A percentile compares a stretch with the other conserved stretches of the same genome.
Evolutionary conservation across 2,113 vertebrate genomes (phyloP).

Genomic region (Phrynosoma blainvillii): DNA sequence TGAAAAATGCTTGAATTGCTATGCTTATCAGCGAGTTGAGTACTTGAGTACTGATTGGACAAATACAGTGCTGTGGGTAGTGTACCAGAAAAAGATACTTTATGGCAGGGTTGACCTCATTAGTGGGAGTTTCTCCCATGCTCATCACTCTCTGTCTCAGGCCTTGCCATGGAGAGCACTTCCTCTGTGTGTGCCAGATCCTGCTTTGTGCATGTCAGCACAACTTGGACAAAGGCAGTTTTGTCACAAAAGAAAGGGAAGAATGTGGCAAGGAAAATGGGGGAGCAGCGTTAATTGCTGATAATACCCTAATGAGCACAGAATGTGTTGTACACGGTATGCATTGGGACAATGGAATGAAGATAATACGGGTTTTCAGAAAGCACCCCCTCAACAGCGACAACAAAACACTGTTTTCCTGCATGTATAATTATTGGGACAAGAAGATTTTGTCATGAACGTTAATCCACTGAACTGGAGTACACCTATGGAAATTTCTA

Average conservation of each 20-base stretch:
- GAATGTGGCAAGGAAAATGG: slow-evolving; percentile 40
- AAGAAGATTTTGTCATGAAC: slow-evolving; percentile 23
- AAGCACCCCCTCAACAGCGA: too few species aligned
- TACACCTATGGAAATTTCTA: background rate
- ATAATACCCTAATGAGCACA: slow-evolving; percentile 38
- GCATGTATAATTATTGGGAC: rapidly evolving
- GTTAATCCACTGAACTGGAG: slow-evolving; percentile 19
- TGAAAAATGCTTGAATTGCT: background rate
- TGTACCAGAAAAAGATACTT: slow-evolving; percentile 8
- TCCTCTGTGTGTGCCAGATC: background rate
- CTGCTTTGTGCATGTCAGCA: background rate
- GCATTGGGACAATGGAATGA: slow-evolving; percentile 30
- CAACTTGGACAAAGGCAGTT: slow-evolving; percentile 51
- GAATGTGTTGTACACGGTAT: slow-evolving; percentile 36
- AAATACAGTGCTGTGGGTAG: background rate
- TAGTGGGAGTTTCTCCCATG: slow-evolving; percentile 11
- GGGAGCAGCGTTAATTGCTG: slow-evolving; percentile 61
- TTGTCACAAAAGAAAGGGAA: slow-evolving; percentile 23
- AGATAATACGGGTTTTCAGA: slow-evolving; percentile 25
- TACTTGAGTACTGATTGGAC: background rate
- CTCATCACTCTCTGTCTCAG: slow-evolving; percentile 13
- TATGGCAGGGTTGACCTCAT: slow-evolving; percentile 37
- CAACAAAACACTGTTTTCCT: background rate
- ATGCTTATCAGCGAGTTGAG: background rate
- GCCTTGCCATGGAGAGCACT: slow-evolving; percentile 7